Base-by-base conservation (phyloP, 2,797 vertebrate genomes). In the Crocidura indochinensis region DNA sequence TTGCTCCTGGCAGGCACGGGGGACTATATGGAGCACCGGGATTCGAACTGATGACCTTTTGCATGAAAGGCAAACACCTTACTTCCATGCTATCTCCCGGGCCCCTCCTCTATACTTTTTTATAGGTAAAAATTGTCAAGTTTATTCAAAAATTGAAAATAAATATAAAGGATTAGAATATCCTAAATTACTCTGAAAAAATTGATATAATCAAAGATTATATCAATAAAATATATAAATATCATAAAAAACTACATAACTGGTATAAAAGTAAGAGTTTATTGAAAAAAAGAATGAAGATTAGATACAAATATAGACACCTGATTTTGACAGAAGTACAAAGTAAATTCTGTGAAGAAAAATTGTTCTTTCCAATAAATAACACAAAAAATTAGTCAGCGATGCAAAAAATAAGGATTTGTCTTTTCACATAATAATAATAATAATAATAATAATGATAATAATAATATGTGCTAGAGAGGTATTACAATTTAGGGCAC, bases 161-260 rank as follows among this genome's bases (percentile, higher is more conserved):
- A 91, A 90, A 84, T 73, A 3, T 38, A 72, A 84, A 82, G 47
- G 56, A 76, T 79, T 86, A 47, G 6, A 80, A 84, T 69, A 93
- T 4, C 15, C 11, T 20, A 87, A 81, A 65, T 4, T 67, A 73
- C 17, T 60, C 38, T 77, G 31, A 79, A 91, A 76, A 72, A n/a
- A 11, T 53, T 53, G 75, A 80, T 4, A 73, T 76, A 67, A 8
- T 80, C 71, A 8, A 22, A 75, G 7, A 47, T 14, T 22, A 56
- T 24, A 38, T 38, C 38, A 38, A 38, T 38, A 38, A 38, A 38
- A 38, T 38, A 38, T 51, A 11, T 65, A 46, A 72, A 88, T 38
- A 76, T 20, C 83, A 56, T 29, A 62, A 76, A 71, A 84, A 17
- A 19, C 19, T 56, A 0, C 38, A 0, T 84, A 69, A 72, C 73